Evolutionary conservation across 1,140 invertebrate species (phyloP).

Genomic region (Trichogramma pretiosum): DNA sequence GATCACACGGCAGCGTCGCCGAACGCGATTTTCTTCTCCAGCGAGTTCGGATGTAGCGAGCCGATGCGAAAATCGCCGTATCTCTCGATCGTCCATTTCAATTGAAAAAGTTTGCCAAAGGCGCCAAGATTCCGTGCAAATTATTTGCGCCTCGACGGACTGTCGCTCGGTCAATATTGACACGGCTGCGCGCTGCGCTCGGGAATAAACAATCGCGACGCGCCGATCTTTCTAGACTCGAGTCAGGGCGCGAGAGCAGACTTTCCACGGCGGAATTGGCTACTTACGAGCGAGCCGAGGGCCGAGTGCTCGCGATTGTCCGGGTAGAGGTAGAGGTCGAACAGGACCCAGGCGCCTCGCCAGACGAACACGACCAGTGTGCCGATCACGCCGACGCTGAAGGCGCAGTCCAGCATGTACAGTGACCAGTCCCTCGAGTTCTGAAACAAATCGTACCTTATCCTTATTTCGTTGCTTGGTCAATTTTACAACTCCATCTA

Average conservation of each 20-base stretch:
- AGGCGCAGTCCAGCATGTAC: conserved; percentile 75
- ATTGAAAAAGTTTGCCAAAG: neutral
- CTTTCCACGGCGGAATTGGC: neutral
- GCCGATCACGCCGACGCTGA: conserved; percentile 74
- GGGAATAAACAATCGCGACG: no score
- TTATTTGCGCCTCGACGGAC: neutral
- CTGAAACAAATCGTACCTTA: no score
- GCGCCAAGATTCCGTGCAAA: conserved; percentile 8
- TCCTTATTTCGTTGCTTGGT: no score
- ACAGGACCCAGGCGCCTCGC: conserved; percentile 72
- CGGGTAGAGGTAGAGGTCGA: conserved; percentile 71
- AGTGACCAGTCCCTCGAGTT: conserved; percentile 59
- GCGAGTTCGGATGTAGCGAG: no score
- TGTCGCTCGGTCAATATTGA: no score
- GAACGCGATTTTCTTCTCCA: no score
- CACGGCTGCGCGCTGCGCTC: no score
- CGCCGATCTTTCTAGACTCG: no score
- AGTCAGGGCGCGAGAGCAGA: neutral
- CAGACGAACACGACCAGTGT: conserved; percentile 79
- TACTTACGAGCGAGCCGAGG: conserved; percentile 68
- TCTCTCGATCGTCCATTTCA: no score
- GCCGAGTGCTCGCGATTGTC: conserved; percentile 54
- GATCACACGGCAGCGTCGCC: no score
- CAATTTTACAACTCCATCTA: no score
- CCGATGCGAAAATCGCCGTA: no score